These are phyloP conservation scores for Nycteola revayana DNA, from an alignment of 2,888 invertebrate genomes.

Conservation along the genomic window DNA sequence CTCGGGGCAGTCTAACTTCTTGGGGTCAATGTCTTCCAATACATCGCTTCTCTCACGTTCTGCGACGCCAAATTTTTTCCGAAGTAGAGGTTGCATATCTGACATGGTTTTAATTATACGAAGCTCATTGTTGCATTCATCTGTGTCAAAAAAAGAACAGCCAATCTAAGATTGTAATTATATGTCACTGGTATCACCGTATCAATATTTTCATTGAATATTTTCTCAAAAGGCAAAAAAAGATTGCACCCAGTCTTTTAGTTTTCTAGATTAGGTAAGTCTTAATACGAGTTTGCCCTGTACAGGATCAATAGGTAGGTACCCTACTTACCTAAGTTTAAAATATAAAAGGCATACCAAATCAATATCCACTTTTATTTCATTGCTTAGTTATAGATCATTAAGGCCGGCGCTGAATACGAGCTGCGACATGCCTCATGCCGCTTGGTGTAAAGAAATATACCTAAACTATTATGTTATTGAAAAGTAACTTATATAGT, in stretches of 20 bases:
- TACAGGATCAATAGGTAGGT: not conserved
- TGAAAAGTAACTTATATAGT: too few relatives aligned
- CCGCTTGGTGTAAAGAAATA: too few relatives aligned
- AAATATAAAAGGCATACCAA: too few relatives aligned
- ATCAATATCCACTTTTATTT: too few relatives aligned
- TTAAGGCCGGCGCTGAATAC: too few relatives aligned
- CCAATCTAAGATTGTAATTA: not conserved
- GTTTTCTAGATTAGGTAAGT: not conserved
- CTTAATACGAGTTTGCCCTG: not conserved
- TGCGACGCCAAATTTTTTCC: slow-evolving; percentile 42
- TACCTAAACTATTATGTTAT: too few relatives aligned
- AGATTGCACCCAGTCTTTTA: not conserved
- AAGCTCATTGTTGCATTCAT: slow-evolving; percentile 48
- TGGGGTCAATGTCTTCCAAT: slow-evolving; percentile 34
- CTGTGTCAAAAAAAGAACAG: slow-evolving; percentile 25
- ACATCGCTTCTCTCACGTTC: slow-evolving; percentile 30
- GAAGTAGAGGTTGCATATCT: slow-evolving; percentile 39
- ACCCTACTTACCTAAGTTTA: too few relatives aligned
- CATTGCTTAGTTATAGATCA: too few relatives aligned
- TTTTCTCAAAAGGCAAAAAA: too few relatives aligned
- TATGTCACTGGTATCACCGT: too few relatives aligned
- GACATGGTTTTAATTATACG: slow-evolving; percentile 40
- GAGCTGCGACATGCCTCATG: too few relatives aligned
- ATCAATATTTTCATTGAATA: too few relatives aligned
- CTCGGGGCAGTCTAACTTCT: slow-evolving; percentile 34